A percentile compares a stretch with the other conserved stretches of the same genome.
Evolutionary conservation across 2,888 invertebrate genomes (phyloP).

Genomic region (Atethmia centrago): DNA sequence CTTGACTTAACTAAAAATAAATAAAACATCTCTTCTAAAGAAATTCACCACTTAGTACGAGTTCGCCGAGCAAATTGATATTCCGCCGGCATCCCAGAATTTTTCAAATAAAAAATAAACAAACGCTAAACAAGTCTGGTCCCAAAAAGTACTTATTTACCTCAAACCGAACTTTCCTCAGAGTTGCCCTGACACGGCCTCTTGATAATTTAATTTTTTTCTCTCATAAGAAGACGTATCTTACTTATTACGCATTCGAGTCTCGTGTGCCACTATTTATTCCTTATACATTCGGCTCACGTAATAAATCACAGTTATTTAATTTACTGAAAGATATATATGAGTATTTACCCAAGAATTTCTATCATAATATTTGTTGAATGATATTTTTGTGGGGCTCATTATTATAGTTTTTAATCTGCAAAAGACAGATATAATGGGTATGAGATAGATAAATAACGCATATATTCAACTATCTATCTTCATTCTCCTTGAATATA

Average conservation of each 20-base stretch:
- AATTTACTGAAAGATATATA: conserved; percentile 82
- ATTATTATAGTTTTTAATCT: conserved; percentile 58
- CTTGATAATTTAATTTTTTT: conserved; percentile 74
- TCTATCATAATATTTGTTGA: conserved; percentile 67
- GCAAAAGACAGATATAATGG: conserved; percentile 36
- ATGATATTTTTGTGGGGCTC: conserved; percentile 56
- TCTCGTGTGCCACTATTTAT: conserved; percentile 77
- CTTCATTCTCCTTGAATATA: conserved; percentile 26
- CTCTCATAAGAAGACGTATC: conserved; percentile 63
- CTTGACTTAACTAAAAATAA: conserved; percentile 53
- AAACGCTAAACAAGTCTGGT: conserved; percentile 67
- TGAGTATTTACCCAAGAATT: conserved; percentile 66
- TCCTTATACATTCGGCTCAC: conserved; percentile 80
- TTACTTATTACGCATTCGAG: conserved; percentile 77
- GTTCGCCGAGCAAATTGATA: conserved; percentile 62
- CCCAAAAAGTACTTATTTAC: conserved; percentile 67
- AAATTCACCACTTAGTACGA: conserved; percentile 59
- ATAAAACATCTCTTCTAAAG: conserved; percentile 60
- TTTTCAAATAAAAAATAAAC: conserved; percentile 69
- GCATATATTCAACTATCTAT: conserved; percentile 13
- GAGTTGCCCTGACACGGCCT: conserved; percentile 57
- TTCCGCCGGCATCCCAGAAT: conserved; percentile 53
- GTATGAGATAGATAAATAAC: conserved; percentile 34
- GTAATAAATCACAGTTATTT: conserved; percentile 87
- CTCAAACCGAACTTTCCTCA: conserved; percentile 63